Conservation (phyloP, 2,113 vertebrate genomes). For the Odobenus rosmarus region DNA sequence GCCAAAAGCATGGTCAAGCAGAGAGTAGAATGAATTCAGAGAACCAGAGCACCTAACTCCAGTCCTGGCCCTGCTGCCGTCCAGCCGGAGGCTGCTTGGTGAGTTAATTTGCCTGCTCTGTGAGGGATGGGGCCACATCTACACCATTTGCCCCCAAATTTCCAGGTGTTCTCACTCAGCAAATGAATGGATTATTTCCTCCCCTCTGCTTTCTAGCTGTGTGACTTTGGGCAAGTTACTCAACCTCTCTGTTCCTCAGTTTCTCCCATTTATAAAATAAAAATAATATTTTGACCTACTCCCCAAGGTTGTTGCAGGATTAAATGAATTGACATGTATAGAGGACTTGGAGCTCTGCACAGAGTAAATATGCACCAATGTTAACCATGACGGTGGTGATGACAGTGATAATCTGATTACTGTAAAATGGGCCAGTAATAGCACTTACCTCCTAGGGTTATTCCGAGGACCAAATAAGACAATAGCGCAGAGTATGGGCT, state of each 20-base stretch:
- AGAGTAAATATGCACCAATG: background rate
- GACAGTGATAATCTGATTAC: background rate
- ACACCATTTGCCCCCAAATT: background rate
- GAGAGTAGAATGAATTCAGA: background rate
- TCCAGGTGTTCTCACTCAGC: background rate
- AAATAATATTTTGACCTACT: background rate
- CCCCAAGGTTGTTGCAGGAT: background rate
- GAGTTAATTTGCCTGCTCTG: no score
- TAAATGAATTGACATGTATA: background rate
- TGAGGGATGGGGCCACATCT: background rate
- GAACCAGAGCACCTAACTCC: background rate
- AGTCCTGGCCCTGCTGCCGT: background rate
- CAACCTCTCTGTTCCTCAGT: background rate
- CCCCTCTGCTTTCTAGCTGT: background rate
- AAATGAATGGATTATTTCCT: background rate
- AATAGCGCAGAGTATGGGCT: background rate
- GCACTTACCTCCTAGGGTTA: background rate
- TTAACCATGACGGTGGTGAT: background rate
- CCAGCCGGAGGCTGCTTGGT: background rate
- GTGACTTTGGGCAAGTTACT: background rate
- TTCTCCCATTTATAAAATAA: background rate
- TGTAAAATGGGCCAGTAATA: background rate
- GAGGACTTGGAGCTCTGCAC: background rate
- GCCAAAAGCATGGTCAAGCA: background rate
- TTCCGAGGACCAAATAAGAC: background rate